phyloP scores from a whole-genome alignment of 2,888 invertebrate genomes.

The Philonicus albiceps region DNA sequence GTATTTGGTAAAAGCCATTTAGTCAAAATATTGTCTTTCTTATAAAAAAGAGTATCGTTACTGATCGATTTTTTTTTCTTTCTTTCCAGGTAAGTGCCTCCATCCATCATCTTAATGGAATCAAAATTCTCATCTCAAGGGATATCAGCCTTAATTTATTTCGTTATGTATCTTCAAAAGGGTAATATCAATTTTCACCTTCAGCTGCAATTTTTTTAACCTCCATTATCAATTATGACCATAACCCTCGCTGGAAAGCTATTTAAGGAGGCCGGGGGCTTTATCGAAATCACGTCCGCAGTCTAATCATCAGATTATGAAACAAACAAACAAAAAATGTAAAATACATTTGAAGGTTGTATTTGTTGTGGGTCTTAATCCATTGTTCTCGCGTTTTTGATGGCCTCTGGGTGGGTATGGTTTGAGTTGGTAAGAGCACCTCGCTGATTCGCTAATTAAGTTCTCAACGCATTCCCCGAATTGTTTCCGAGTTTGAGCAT shows the following conservation, averaged over 20 bases:
- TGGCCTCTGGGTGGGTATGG: neutral
- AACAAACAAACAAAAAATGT: neutral
- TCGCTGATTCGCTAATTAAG: neutral
- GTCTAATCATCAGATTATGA: neutral
- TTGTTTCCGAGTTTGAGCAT: neutral
- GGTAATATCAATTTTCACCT: constrained; percentile 15
- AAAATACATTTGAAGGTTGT: neutral
- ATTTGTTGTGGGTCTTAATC: neutral
- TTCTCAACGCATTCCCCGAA: neutral
- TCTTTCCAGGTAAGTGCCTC: constrained; percentile 19
- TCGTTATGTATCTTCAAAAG: neutral
- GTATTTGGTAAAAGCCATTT: neutral
- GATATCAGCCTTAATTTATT: constrained; percentile 3
- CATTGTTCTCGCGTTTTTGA: neutral
- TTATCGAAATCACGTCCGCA: neutral
- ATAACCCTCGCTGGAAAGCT: neutral
- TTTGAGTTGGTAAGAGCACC: neutral
- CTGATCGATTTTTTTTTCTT: neutral
- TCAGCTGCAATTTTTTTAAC: neutral
- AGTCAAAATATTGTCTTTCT: neutral
- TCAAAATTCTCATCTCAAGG: neutral
- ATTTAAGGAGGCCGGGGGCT: neutral
- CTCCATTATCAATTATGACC: neutral
- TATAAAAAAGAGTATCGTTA: neutral
- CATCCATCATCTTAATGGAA: neutral